Percentiles rank a stretch among this genome's conserved stretches.
Evolutionary conservation across 2,888 invertebrate species (phyloP).

Genomic region (Polydrusus cervinus): DNA sequence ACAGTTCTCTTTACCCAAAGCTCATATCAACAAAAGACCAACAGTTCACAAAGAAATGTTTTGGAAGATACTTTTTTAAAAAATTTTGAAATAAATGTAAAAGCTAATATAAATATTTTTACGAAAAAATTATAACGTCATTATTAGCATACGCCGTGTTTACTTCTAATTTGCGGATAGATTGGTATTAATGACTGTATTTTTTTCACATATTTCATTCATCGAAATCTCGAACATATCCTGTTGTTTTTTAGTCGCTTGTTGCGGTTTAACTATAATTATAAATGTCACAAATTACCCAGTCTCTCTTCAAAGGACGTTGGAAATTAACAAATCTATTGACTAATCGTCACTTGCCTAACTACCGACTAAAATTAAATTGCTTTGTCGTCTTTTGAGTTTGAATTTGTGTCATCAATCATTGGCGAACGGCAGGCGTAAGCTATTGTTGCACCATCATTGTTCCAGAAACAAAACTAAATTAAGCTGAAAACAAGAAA

Average conservation of each 20-base stretch:
- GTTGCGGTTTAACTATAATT: constrained; percentile 44
- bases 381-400: constrained; percentile 45
- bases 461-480: constrained; percentile 49
- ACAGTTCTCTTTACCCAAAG: no score
- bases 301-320: constrained; percentile 46
- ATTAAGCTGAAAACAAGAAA: constrained; percentile 32
- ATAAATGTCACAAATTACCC: constrained; percentile 53
- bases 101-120: no score
- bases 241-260: constrained; percentile 31
- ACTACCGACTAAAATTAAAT: constrained; percentile 54
- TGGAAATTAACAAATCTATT: constrained; percentile 62
- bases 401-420: constrained; percentile 49
- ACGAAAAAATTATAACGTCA: not conserved
- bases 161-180: constrained; percentile 8
- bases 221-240: constrained; percentile 14
- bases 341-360: constrained; percentile 65
- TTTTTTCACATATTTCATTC: constrained; percentile 47
- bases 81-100: no score
- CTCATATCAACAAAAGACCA: no score
- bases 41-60: no score
- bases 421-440: constrained; percentile 36
- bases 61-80: no score
- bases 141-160: not conserved
- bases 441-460: constrained; percentile 51
- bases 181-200: constrained; percentile 45